Conservation (phyloP, 2,113 vertebrate species). For the Solea senegalensis region DNA sequence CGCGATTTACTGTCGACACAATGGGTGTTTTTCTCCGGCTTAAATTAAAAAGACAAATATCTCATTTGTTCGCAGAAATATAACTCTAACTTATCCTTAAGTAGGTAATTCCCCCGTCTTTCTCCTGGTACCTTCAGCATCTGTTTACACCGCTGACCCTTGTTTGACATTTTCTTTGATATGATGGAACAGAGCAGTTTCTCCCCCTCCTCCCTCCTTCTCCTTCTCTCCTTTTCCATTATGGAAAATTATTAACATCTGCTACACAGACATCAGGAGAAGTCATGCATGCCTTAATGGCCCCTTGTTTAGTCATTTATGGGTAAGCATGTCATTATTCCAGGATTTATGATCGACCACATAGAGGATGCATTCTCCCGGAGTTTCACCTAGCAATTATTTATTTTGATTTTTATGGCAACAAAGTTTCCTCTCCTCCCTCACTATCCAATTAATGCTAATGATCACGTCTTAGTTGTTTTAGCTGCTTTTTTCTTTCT, state of each 20-base stretch:
- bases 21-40: too few species aligned
- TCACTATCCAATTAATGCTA: constrained; percentile 79
- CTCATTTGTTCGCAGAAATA: too few species aligned
- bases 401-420: constrained; percentile 79
- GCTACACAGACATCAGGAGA: constrained; percentile 79
- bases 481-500: constrained; percentile 38
- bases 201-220: constrained; percentile 1
- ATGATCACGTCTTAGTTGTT: constrained; percentile 68
- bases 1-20: too few species aligned
- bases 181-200: constrained; percentile 61
- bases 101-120: too few species aligned
- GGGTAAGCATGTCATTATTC: constrained; percentile 80
- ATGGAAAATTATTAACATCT: constrained; percentile 82
- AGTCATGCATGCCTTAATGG: constrained; percentile 81
- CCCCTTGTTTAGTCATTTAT: constrained; percentile 83
- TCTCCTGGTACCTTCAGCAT: too few species aligned
- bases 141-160: too few species aligned
- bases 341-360: constrained; percentile 72
- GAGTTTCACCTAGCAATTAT: constrained; percentile 79
- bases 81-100: too few species aligned
- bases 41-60: too few species aligned
- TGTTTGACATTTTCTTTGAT: constrained; percentile 13
- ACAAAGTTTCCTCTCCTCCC: constrained; percentile 75
- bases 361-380: constrained; percentile 67
- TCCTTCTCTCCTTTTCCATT: constrained; percentile 69